These are phyloP conservation scores for Bubo bubo DNA, from an alignment of 2,113 vertebrate genomes.

Conservation along the genomic window DNA sequence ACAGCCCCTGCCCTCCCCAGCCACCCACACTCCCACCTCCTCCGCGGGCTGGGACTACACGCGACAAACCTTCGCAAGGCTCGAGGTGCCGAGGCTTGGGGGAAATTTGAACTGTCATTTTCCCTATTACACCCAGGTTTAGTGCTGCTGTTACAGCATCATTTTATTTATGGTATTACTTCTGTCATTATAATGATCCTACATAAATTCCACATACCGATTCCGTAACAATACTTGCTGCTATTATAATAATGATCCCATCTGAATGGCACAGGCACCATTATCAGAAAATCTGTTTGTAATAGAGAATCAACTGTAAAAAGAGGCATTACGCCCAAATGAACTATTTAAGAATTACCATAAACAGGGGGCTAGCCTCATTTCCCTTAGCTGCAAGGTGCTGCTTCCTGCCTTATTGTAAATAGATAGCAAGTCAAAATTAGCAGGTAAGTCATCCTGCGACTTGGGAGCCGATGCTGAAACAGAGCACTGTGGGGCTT, in stretches of 20 bases:
- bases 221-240: conserved; percentile 6
- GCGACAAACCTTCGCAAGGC: neutral
- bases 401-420: neutral
- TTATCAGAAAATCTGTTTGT: conserved; percentile 62
- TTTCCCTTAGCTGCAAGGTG: neutral
- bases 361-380: conserved; percentile 10
- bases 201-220: conserved; percentile 2
- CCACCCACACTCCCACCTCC: neutral
- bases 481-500: neutral
- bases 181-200: neutral
- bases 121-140: neutral
- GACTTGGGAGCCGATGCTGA: neutral
- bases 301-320: conserved; percentile 36
- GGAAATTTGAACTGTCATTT: neutral
- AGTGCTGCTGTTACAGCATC: neutral
- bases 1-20: neutral
- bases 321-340: conserved; percentile 52
- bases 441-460: neutral
- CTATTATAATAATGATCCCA: conserved; percentile 54
- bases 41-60: neutral
- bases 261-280: conserved; percentile 32
- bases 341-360: conserved; percentile 44
- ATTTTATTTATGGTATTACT: conserved; percentile 19
- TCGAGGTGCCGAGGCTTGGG: neutral
- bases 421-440: neutral